Conservation (phyloP, 2,888 invertebrate genomes). For the Trachelus iudaicus region DNA sequence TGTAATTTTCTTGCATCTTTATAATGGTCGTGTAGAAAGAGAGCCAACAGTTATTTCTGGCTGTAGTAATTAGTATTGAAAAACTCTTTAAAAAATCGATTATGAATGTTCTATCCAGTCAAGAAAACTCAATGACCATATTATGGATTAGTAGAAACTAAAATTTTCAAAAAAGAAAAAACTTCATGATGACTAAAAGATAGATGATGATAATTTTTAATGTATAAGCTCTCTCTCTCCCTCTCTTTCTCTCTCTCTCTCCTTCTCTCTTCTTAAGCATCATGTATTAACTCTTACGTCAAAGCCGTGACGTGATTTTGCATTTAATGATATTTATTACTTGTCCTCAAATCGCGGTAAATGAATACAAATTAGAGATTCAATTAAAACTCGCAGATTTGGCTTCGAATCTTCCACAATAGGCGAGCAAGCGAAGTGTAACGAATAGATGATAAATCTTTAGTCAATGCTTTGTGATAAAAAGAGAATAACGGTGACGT, state of each 20-base stretch:
- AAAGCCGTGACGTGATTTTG: background rate
- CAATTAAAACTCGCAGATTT: background rate
- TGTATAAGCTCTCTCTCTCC: background rate
- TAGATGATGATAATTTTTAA: background rate
- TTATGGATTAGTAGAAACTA: background rate
- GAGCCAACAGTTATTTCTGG: background rate
- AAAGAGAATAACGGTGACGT: slow-evolving; percentile 13
- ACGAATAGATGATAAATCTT: slow-evolving; percentile 16
- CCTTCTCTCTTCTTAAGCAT: background rate
- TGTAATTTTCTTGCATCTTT: background rate
- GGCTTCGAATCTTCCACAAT: background rate
- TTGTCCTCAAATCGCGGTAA: background rate
- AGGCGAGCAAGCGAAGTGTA: slow-evolving; percentile 8
- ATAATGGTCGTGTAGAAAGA: background rate
- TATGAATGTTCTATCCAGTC: background rate
- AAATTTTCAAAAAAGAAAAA: background rate
- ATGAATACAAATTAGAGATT: slow-evolving; percentile 10
- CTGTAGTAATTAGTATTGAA: background rate
- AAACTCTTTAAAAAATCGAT: too few relatives aligned
- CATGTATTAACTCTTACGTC: background rate
- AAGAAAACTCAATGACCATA: background rate
- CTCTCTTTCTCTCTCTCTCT: too few relatives aligned
- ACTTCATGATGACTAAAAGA: background rate
- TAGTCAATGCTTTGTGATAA: slow-evolving; percentile 38
- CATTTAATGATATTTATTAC: background rate